Evolutionary conservation across 1,140 invertebrate species (phyloP).

Genomic region (Acyrthosiphon pisum): DNA sequence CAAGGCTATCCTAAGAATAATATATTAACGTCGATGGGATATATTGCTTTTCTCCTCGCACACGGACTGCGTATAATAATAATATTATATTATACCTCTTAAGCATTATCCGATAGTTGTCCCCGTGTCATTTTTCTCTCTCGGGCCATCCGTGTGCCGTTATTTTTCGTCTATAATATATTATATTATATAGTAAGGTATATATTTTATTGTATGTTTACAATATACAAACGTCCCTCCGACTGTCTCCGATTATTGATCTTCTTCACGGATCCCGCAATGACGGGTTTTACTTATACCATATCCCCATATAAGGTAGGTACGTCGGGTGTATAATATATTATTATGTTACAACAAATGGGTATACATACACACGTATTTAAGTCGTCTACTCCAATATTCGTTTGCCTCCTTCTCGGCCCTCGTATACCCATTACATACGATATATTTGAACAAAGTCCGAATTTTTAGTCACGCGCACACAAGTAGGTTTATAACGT

Average conservation of each 20-base stretch:
- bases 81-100: constrained; percentile 1
- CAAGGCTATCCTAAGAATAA: background rate
- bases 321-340: background rate
- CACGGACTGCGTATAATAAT: background rate
- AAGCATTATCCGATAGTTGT: background rate
- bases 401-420: background rate
- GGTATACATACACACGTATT: background rate
- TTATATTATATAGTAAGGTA: background rate
- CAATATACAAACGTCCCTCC: background rate
- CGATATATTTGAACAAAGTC: background rate
- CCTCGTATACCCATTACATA: background rate
- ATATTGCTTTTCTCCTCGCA: background rate
- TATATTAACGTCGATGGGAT: background rate
- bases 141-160: background rate
- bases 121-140: background rate
- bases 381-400: background rate
- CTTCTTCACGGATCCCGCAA: background rate
- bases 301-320: background rate
- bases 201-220: background rate
- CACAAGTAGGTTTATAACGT: background rate
- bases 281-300: background rate
- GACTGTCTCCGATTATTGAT: background rate
- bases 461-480: too few relatives aligned
- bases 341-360: background rate
- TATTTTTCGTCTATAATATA: background rate